Evolutionary conservation across 2,888 invertebrate species (phyloP), one percentile per base, ranked within the genome.

Genomic region (Brachyptera risi): DNA sequence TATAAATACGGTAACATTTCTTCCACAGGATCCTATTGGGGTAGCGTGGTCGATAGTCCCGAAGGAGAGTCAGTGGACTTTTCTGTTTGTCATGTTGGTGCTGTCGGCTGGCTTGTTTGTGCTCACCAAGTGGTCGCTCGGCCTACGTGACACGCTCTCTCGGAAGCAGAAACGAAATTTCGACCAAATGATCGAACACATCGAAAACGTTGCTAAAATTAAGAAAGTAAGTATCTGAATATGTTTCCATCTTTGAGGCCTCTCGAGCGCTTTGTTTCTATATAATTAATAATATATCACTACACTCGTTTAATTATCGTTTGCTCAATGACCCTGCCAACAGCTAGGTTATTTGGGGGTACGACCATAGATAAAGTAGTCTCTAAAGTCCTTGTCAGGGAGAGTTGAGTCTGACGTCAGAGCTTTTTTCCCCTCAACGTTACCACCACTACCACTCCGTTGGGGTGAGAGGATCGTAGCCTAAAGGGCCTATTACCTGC

Each of bases 161-260:
- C 69, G 75, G 24, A 75, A 74, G 63, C 75, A 76, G 64, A 74
- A 74, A 65, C 68, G 71, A 49, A 64, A 68, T 26, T 68, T 78
- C 56, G 60, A 70, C 26, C 76, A 77, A 66, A 73, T 75, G 61
- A 70, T 72, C 61, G 74, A 76, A 27, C 75, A 74, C 68, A 74
- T 79, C 7, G 71, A 73, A 59, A 72, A 71, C 24, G 71, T 71
- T 15, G 74, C 78, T 3, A 76, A 75, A 60, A 68, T 69, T 35
- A 76, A 74, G 68, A 78, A 77, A 73, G 77, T 77, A 69, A 66
- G 67, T 11, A 7, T n/a, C n/a, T n/a, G n/a, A n/a, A n/a, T n/a
- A n/a, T n/a, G n/a, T n/a, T n/a, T n/a, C n/a, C n/a, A n/a, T n/a
- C n/a, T n/a, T n/a, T n/a, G n/a, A n/a, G n/a, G n/a, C n/a, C n/a